A percentile compares a stretch with the other conserved stretches of the same genome.
These are phyloP conservation scores for Drosophila rellima DNA, from an alignment of 2,888 invertebrate genomes.

Conservation along the genomic window DNA sequence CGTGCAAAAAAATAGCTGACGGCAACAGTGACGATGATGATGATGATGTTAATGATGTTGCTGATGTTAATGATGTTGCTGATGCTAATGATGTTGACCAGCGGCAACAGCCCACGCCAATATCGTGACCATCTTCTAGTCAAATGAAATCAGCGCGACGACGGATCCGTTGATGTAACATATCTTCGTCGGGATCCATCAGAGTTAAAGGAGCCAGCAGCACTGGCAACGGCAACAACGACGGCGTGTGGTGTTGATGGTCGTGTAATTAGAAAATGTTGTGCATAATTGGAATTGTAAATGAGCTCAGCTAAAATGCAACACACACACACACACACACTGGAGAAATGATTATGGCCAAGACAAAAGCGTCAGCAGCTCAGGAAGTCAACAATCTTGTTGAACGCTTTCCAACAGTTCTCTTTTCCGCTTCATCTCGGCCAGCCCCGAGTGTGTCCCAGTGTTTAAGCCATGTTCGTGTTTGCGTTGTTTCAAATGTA, in stretches of 20 bases:
- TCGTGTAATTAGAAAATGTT: constrained; percentile 82
- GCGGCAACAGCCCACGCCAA: constrained; percentile 55
- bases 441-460: background rate
- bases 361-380: constrained; percentile 36
- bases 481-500: constrained; percentile 74
- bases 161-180: constrained; percentile 67
- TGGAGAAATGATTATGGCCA: constrained; percentile 14
- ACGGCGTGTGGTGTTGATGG: constrained; percentile 66
- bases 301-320: constrained; percentile 64
- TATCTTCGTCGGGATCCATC: constrained; percentile 1
- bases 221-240: background rate
- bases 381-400: constrained; percentile 77
- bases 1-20: constrained; percentile 44
- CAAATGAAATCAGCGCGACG: constrained; percentile 79
- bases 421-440: background rate
- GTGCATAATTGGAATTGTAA: constrained; percentile 83
- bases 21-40: background rate
- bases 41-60: constrained; percentile 1
- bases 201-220: background rate
- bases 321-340: constrained; percentile 13
- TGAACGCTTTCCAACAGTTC: constrained; percentile 54
- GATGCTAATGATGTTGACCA: constrained; percentile 64
- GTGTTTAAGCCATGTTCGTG: constrained; percentile 57
- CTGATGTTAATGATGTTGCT: constrained; percentile 11
- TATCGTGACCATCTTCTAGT: constrained; percentile 60